A percentile compares a stretch with the other conserved stretches of the same genome.
These are phyloP conservation scores for Ceyx melanurus DNA, from an alignment of 2,113 vertebrate genomes.

Conservation along the genomic window DNA sequence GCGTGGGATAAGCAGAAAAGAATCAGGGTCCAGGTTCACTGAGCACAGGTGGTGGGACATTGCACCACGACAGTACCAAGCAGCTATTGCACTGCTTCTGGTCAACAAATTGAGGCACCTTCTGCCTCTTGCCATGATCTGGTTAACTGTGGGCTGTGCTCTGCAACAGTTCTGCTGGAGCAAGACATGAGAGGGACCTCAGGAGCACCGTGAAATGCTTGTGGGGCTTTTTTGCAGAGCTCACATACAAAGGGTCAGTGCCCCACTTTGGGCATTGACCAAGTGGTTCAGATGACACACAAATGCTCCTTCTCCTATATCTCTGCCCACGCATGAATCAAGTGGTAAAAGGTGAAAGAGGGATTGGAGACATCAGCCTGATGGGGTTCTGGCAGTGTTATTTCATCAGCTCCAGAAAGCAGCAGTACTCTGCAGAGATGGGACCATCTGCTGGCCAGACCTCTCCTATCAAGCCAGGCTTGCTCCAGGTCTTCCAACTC, in stretches of 20 bases:
- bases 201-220: neutral
- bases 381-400: neutral
- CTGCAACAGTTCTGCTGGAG: neutral
- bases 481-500: neutral
- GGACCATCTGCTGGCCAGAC: neutral
- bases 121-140: neutral
- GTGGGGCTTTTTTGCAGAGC: neutral
- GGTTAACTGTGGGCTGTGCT: neutral
- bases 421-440: neutral
- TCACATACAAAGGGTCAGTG: neutral
- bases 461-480: neutral
- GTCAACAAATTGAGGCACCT: neutral
- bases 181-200: neutral
- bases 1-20: neutral
- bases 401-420: neutral
- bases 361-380: neutral
- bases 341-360: neutral
- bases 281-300: slow-evolving; percentile 32
- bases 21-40: neutral
- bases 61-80: neutral
- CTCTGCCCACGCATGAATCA: slow-evolving; percentile 10
- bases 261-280: slow-evolving; percentile 11
- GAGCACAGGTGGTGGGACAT: neutral
- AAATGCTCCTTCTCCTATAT: slow-evolving; percentile 22
- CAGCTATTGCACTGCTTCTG: neutral